Base-by-base conservation (phyloP, 2,888 invertebrate genomes). In the Orchesellides sinensis region DNA sequence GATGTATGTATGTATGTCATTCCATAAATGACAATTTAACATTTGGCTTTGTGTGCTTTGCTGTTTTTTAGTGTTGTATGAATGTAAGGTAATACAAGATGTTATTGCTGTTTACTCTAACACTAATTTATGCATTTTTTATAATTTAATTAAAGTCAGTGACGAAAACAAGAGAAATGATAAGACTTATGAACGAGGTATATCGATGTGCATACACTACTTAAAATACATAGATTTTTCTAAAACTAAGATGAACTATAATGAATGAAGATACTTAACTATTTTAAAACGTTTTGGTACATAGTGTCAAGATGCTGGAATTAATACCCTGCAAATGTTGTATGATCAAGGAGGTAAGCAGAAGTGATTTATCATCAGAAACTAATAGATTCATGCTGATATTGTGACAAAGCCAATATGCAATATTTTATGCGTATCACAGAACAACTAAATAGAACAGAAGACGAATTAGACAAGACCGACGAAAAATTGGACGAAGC, bases 231-330 rank as follows among this genome's bases (percentile, higher is more conserved):
- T 35, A 14, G n/a, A 40, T 8, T n/a, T 61, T 10, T 6, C 29
- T 29, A 61, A 29, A 2, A 61, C n/a, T 2, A 17, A 2, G 6
- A 63, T 63, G 29, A 12, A 29, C 1, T 10, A 52, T 17, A 52
- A 19, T 1, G 35, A 35, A 45, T 40, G 10, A 23, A 25, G 10
- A 63, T 35, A 17, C 3, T 27, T 2, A 47, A n/a, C n/a, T n/a
- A n/a, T n/a, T n/a, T n/a, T 32, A 40, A 8, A 10, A 40, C n/a
- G 5, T 47, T 32, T 25, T 5, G 21, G 8, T 23, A 19, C 25
- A 27, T 19, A 72, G 72, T 72, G 72, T 19, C 21, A 72, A 19
- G 72, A 72, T 29, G 45, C 72, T 27, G 72, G 72, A 27, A 47
- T 61, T 4, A 45, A 61, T 61, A 72, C 72, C 6, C 47, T 72